Conservation (phyloP, 2,888 invertebrate species). For the Prosapia bicincta region DNA sequence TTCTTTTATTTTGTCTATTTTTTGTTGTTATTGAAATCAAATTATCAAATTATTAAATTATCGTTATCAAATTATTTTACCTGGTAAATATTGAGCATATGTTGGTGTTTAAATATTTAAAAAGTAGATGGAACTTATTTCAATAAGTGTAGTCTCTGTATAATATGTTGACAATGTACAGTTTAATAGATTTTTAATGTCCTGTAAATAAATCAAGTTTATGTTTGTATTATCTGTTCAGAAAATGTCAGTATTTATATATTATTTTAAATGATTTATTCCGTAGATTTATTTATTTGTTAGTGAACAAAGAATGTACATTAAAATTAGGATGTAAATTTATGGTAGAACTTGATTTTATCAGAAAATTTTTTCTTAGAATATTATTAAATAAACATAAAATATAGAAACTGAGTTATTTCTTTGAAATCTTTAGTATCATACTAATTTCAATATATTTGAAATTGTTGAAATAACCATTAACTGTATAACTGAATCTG, state of each 20-base stretch:
- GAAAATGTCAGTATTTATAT: conserved; percentile 2
- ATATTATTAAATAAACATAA: too few relatives aligned
- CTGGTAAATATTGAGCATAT: too few relatives aligned
- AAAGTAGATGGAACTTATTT: not conserved
- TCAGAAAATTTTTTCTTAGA: not conserved
- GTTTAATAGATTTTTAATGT: not conserved
- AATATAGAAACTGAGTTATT: too few relatives aligned
- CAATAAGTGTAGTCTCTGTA: not conserved
- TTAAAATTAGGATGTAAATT: not conserved
- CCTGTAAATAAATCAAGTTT: not conserved
- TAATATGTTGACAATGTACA: not conserved
- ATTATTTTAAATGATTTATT: not conserved
- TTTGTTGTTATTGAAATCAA: too few relatives aligned
- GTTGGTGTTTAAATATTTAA: not conserved
- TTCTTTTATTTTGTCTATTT: too few relatives aligned
- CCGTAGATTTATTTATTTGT: not conserved
- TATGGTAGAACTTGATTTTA: not conserved
- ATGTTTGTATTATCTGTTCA: not conserved
- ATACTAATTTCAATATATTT: too few relatives aligned
- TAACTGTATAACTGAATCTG: too few relatives aligned
- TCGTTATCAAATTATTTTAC: too few relatives aligned
- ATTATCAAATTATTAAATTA: too few relatives aligned
- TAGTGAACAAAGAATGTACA: not conserved
- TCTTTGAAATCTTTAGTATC: too few relatives aligned
- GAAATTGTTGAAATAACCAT: too few relatives aligned